Conservation (phyloP, 2,888 invertebrate genomes). For the Pecten maximus region DNA sequence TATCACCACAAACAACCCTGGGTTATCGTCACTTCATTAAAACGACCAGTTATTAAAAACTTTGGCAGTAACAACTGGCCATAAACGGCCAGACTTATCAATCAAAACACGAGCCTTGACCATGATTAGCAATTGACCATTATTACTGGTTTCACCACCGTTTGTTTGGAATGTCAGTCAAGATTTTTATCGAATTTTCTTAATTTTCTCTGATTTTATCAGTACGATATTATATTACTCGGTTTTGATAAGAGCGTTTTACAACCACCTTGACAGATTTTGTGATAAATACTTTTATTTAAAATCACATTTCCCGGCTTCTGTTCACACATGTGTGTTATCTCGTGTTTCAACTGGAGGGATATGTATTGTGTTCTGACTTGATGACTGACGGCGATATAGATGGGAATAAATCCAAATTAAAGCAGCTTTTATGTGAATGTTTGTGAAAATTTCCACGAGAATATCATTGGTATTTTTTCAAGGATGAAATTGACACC, state of each 20-base stretch:
- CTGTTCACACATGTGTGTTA: not conserved
- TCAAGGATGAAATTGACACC: not conserved
- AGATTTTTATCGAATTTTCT: constrained; percentile 29
- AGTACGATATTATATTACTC: not conserved
- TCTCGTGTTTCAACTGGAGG: not conserved
- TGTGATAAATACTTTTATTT: not conserved
- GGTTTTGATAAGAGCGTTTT: constrained; percentile 17
- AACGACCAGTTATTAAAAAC: not conserved
- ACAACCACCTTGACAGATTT: not conserved
- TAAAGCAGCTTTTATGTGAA: not conserved
- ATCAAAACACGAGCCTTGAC: not conserved
- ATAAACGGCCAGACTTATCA: not conserved
- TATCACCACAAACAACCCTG: not conserved
- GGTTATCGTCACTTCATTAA: constrained; percentile 18
- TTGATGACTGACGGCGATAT: not conserved
- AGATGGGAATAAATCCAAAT: not conserved
- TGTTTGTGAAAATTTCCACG: not conserved
- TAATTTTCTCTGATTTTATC: not conserved
- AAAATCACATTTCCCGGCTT: not conserved
- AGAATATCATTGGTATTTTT: not conserved
- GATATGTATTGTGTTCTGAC: not conserved
- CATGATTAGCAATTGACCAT: not conserved
- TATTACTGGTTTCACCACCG: not conserved
- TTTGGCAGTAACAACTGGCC: not conserved
- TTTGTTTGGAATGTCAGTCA: not conserved